Evolutionary conservation across 2,113 vertebrate genomes (phyloP), one percentile per base, ranked within the genome.

Genomic region (Varanus komodoensis): DNA sequence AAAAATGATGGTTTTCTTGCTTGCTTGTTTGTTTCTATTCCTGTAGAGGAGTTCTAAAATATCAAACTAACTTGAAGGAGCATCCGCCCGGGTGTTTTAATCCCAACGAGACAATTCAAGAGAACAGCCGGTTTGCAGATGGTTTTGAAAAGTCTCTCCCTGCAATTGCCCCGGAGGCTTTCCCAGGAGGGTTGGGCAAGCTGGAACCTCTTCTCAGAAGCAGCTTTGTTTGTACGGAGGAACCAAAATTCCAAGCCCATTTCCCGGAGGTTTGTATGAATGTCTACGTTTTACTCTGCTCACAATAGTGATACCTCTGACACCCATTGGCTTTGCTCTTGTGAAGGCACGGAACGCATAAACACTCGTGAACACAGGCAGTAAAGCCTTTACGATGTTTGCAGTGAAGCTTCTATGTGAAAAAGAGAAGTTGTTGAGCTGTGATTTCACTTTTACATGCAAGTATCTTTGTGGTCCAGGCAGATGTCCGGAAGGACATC

Each of bases 21-120:
- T 82, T 64, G 88, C 84, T 78, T 78, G 61, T 82, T 71, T 81
- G 44, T 84, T 78, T 80, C 85, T 94, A 95, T 93, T 96, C 88
- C 90, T 96, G 78, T 90, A 99, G 99, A 89, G 99, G 99, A 25
- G 97, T 98, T 90, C 96, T 99, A 90, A 99, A 99, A 96, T 99
- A 98, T 96, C 99, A 99, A 91, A 97, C 95, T 90, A 99, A 99
- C 90, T 91, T 99, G 86, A 97, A 98, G 74, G 96, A 98, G 64
- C 99, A 99, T 79, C 98, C 98, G 88, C 99, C 99, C 50, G 99
- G 99, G 94, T 99, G 99, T 96, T 90, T 98, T 87, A 93, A 89
- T 94, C 95, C 96, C 92, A 99, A 98, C 94, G 95, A 94, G 96
- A 98, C 97, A 5, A 86, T n/a, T 81, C 34, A 34, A 81, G 92